Conservation (phyloP, 2,888 invertebrate genomes). For the Patella caerulea region DNA sequence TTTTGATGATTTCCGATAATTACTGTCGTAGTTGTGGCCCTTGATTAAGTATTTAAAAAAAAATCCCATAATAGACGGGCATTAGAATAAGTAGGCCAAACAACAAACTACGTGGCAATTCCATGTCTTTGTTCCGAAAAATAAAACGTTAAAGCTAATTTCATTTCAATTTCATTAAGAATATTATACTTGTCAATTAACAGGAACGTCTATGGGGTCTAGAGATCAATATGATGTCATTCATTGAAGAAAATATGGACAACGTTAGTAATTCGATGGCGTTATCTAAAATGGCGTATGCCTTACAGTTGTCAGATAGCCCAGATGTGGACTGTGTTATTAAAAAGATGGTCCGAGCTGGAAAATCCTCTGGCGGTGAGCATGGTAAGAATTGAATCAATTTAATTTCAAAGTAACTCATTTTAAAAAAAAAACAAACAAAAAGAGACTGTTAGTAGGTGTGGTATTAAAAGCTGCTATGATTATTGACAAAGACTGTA, state of each 20-base stretch:
- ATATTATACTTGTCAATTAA: too few species aligned
- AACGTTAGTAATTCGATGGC: constrained; percentile 29
- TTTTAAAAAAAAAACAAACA: not conserved
- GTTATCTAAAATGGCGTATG: constrained; percentile 35
- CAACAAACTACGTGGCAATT: too few species aligned
- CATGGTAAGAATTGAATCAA: not conserved
- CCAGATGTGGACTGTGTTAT: not conserved
- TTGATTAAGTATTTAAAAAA: too few species aligned
- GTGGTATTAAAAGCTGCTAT: not conserved
- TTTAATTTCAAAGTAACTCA: not conserved
- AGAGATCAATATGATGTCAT: not conserved
- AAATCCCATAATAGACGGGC: too few species aligned
- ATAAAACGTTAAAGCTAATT: too few species aligned
- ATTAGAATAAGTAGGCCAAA: too few species aligned
- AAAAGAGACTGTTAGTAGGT: not conserved
- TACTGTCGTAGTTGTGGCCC: too few species aligned
- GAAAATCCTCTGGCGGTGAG: not conserved
- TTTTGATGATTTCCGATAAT: too few species aligned
- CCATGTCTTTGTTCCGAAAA: too few species aligned
- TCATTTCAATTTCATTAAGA: too few species aligned
- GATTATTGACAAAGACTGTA: not conserved
- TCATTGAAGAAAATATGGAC: constrained; percentile 11
- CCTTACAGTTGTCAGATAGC: constrained; percentile 22
- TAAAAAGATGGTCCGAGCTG: not conserved
- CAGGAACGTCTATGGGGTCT: not conserved